These are phyloP conservation scores for Aproaerema taeniolella DNA, from an alignment of 2,888 invertebrate species.

Conservation along the genomic window DNA sequence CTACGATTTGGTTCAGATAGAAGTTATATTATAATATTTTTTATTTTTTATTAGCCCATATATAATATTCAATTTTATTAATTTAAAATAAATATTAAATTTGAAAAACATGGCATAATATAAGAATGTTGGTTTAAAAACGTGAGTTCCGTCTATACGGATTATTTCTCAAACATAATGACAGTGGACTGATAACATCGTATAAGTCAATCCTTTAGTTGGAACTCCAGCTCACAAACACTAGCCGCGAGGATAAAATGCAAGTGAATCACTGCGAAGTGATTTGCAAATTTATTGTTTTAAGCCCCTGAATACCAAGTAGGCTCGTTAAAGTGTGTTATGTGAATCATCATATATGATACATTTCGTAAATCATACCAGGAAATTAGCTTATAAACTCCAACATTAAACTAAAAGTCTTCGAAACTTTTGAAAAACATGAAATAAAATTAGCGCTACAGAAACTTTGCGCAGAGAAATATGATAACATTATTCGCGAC, in stretches of 20 bases:
- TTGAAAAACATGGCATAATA: too few species aligned
- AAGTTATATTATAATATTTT: too few species aligned
- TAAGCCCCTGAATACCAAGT: conserved; percentile 56
- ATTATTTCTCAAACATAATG: conserved; percentile 13
- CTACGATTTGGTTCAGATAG: too few species aligned
- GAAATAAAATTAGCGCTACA: too few species aligned
- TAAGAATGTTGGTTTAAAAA: background rate
- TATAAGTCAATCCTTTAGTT: conserved; percentile 34
- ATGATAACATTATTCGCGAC: background rate
- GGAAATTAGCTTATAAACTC: too few species aligned
- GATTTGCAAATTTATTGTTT: conserved; percentile 59
- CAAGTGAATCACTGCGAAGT: conserved; percentile 57
- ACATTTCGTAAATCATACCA: too few species aligned
- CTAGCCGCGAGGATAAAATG: conserved; percentile 35
- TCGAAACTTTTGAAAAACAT: too few species aligned
- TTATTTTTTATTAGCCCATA: too few species aligned
- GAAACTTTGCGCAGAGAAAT: background rate
- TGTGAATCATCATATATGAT: conserved; percentile 12
- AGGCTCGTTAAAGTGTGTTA: conserved; percentile 23
- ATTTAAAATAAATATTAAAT: too few species aligned
- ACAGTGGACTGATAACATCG: conserved; percentile 46
- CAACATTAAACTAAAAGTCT: too few species aligned
- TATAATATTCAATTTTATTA: too few species aligned
- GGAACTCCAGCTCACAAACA: conserved; percentile 40
- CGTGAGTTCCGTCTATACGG: conserved; percentile 10